phyloP scores from a whole-genome alignment of 1,140 invertebrate genomes.

The Odontomachus brunneus region DNA sequence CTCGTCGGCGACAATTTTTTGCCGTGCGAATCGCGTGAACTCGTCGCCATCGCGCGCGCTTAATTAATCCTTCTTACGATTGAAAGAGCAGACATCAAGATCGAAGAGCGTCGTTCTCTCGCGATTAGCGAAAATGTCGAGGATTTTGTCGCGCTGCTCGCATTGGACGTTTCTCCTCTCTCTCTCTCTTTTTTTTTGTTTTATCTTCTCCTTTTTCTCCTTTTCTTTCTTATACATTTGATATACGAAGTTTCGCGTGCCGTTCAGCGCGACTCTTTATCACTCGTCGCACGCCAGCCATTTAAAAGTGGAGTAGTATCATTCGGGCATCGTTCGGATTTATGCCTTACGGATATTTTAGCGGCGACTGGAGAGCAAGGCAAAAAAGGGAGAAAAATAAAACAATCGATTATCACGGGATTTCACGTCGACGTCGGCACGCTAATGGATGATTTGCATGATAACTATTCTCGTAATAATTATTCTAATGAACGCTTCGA shows the following conservation, averaged over 20 bases:
- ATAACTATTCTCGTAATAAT: conserved; percentile 3
- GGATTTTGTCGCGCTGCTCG: conserved; percentile 1
- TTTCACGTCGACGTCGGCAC: background rate
- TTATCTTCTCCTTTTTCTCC: background rate
- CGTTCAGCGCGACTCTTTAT: conserved; percentile 13
- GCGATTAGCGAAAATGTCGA: background rate
- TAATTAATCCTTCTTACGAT: conserved; percentile 20
- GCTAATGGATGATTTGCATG: background rate
- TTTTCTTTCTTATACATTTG: conserved; percentile 27
- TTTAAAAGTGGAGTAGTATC: conserved; percentile 47
- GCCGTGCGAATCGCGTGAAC: background rate
- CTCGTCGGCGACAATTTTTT: background rate
- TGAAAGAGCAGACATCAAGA: conserved; percentile 18
- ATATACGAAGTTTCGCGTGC: conserved; percentile 49
- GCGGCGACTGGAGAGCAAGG: no score
- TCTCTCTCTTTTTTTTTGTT: conserved; percentile 13
- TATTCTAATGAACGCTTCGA: conserved; percentile 36
- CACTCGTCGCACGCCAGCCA: conserved; percentile 41
- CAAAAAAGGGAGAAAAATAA: background rate
- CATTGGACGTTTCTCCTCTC: conserved; percentile 1
- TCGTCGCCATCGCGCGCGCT: background rate
- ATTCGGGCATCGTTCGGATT: conserved; percentile 32
- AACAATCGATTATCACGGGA: background rate
- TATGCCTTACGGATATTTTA: conserved; percentile 38
- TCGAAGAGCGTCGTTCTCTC: background rate